Percentiles rank a stretch among this genome's conserved stretches.
Evolutionary conservation across 2,113 vertebrate genomes (phyloP).

Genomic region (Nestor notabilis): DNA sequence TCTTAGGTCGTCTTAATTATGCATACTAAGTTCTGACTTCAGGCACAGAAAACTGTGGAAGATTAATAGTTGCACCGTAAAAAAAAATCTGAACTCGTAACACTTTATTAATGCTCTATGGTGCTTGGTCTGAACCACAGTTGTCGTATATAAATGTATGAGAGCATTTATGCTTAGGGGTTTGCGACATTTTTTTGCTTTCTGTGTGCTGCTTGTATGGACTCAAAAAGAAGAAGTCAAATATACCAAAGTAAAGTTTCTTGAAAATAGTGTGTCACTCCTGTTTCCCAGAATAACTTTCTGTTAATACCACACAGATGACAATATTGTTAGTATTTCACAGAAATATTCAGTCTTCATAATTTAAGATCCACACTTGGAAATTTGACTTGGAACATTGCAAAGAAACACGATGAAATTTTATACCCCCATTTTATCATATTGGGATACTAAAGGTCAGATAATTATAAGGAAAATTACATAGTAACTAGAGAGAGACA

Average conservation of each 20-base stretch:
- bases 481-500: background rate
- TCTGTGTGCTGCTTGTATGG: background rate
- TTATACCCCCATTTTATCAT: background rate
- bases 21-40: constrained; percentile 79
- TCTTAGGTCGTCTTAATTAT: constrained; percentile 86
- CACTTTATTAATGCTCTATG: constrained; percentile 57
- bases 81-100: constrained; percentile 64
- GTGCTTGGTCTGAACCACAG: background rate
- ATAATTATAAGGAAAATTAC: background rate
- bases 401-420: background rate
- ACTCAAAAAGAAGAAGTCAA: background rate
- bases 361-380: background rate
- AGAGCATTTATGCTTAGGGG: background rate
- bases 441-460: background rate
- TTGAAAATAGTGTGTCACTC: background rate
- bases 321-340: background rate
- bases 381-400: background rate
- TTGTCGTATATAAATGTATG: background rate
- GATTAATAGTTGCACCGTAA: constrained; percentile 71
- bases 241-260: background rate
- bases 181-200: background rate
- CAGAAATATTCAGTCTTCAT: background rate
- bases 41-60: constrained; percentile 68
- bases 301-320: background rate
- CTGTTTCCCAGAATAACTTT: background rate